These are phyloP conservation scores for Drosophila lini DNA, from an alignment of 1,140 invertebrate genomes.

Conservation along the genomic window DNA sequence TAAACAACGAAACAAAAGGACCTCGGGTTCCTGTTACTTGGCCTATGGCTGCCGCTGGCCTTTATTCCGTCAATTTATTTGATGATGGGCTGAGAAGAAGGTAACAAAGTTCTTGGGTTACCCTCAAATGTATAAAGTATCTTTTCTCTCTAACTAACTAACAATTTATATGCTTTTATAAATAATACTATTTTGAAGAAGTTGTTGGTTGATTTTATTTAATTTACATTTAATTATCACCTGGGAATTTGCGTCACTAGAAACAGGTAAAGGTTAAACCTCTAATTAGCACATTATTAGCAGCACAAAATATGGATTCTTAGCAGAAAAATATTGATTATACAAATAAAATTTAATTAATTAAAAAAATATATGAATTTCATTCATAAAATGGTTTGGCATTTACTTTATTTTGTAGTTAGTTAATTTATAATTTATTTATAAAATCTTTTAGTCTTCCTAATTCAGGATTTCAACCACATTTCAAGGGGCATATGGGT, in stretches of 20 bases:
- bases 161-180: background rate
- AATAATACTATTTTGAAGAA: background rate
- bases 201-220: background rate
- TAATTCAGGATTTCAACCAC: background rate
- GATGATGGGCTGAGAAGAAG: background rate
- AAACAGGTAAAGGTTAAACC: background rate
- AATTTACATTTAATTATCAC: conserved; percentile 3
- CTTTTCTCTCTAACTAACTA: background rate
- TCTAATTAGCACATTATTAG: conserved; percentile 5
- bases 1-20: conserved; percentile 30
- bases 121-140: background rate
- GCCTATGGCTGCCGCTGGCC: conserved; percentile 2
- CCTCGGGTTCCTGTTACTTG: conserved; percentile 1
- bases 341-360: background rate
- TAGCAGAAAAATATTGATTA: background rate
- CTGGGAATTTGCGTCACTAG: background rate
- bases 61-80: conserved; percentile 39
- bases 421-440: background rate
- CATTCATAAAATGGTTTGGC: background rate
- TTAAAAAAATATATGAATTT: background rate
- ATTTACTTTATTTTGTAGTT: background rate
- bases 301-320: background rate
- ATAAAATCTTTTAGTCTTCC: background rate
- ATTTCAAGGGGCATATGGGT: background rate
- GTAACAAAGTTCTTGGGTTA: background rate